Evolutionary conservation across 2,797 vertebrate species (phyloP).

Genomic region (Ficedula albicollis): DNA sequence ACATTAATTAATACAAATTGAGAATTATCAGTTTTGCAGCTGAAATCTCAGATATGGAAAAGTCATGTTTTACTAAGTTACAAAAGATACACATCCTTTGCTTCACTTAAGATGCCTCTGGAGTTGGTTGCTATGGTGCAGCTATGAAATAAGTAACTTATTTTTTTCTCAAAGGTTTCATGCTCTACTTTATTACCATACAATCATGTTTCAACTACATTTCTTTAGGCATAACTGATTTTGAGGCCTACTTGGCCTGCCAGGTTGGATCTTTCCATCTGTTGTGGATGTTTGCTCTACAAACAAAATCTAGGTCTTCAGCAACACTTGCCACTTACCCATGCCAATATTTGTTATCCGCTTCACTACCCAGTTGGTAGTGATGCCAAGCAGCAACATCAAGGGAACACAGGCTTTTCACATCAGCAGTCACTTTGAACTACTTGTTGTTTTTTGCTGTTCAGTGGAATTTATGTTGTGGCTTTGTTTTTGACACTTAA

Average conservation of each 20-base stretch:
- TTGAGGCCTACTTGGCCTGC: not conserved
- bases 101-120: not conserved
- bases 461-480: not conserved
- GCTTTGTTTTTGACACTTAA: not conserved
- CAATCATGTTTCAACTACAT: not conserved
- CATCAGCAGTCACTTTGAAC: conserved; percentile 37
- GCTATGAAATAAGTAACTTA: not conserved
- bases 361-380: conserved; percentile 30
- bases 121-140: not conserved
- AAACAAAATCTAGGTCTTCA: conserved; percentile 61
- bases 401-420: conserved; percentile 38
- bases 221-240: conserved; percentile 1
- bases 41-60: not conserved
- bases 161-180: not conserved
- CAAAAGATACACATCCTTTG: not conserved
- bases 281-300: conserved; percentile 28
- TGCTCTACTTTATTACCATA: not conserved
- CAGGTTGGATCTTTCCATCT: conserved; percentile 41
- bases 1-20: not conserved
- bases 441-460: not conserved
- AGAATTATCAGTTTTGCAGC: not conserved
- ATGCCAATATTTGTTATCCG: conserved; percentile 56
- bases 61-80: not conserved
- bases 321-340: conserved; percentile 54
- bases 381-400: conserved; percentile 29